phyloP scores from a whole-genome alignment of 1,140 invertebrate genomes.

The Zaprionus capensis region DNA sequence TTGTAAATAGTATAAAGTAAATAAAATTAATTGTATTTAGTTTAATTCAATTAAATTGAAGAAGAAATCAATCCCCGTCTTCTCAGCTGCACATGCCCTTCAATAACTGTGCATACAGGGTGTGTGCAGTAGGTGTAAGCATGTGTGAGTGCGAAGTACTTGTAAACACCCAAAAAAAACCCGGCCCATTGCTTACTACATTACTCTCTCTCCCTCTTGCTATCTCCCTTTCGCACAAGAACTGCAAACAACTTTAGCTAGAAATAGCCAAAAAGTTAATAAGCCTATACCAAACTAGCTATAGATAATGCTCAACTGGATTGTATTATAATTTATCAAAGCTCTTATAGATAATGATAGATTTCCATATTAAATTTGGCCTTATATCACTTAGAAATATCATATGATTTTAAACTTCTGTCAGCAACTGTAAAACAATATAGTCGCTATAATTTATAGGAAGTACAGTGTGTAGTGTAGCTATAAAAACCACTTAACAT shows the following conservation, averaged over 20 bases:
- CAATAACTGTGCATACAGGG: background rate
- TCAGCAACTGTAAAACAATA: background rate
- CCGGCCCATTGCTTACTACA: background rate
- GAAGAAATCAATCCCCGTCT: background rate
- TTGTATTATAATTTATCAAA: no score
- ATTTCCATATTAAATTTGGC: no score
- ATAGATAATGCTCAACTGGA: no score
- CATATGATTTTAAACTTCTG: background rate
- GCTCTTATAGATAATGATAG: no score
- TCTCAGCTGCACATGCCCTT: background rate
- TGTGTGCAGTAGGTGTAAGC: background rate
- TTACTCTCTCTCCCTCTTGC: background rate
- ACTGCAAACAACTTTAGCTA: background rate
- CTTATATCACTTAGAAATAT: background rate
- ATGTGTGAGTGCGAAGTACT: background rate
- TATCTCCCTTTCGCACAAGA: background rate
- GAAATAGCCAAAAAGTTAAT: background rate
- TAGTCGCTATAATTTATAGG: slow-evolving; percentile 1
- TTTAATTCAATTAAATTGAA: background rate
- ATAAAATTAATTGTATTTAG: background rate
- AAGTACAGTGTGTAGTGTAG: background rate
- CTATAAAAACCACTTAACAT: background rate
- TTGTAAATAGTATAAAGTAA: background rate
- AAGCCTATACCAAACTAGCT: no score
- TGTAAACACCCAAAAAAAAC: background rate